A percentile compares a stretch with the other conserved stretches of the same genome.
phyloP scores from a whole-genome alignment of 2,113 vertebrate species.

The Elaphurus davidianus region DNA sequence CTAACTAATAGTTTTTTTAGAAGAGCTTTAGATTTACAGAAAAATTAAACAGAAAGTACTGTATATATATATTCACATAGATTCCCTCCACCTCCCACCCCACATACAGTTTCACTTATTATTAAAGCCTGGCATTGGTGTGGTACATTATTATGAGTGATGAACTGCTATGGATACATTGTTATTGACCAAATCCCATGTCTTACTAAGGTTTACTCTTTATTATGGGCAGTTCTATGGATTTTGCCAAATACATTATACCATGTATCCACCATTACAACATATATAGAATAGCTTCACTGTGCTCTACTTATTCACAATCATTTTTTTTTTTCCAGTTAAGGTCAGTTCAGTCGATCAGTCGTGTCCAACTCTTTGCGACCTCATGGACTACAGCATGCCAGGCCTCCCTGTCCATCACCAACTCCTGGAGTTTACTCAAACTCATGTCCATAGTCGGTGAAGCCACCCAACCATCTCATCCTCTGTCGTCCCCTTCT shows the following conservation, averaged over 20 bases:
- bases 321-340: neutral
- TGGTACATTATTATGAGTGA: neutral
- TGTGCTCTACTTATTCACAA: neutral
- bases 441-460: neutral
- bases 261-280: neutral
- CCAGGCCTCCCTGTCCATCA: neutral
- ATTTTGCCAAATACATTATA: neutral
- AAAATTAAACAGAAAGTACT: neutral
- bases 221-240: neutral
- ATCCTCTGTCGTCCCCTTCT: neutral
- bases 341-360: neutral
- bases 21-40: neutral
- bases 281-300: neutral
- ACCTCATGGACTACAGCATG: neutral
- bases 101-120: neutral
- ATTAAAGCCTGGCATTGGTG: neutral
- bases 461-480: neutral
- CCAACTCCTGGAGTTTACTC: neutral
- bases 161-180: neutral
- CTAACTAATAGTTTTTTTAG: neutral
- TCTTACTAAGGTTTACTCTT: neutral
- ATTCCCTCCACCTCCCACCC: no score
- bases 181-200: neutral
- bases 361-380: fast-evolving
- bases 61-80: neutral